Evolutionary conservation across 2,888 invertebrate genomes (phyloP), one percentile per base, ranked within the genome.

Genomic region (Epistrophe grossulariae): DNA sequence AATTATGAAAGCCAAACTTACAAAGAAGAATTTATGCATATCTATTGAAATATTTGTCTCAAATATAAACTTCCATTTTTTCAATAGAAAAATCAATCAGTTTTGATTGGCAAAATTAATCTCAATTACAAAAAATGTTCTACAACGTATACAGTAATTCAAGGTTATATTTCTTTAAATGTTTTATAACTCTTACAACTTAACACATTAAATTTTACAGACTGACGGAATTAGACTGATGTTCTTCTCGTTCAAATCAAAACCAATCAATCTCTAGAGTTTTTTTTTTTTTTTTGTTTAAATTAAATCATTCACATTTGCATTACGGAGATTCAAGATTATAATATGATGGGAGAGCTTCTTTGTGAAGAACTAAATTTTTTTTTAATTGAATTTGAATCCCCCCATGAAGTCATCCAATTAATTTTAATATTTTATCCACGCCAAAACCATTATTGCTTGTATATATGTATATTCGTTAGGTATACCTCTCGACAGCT

Each of bases 381-480:
- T 76, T 70, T 59, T 80, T 70, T 52, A 76, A n/a, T n/a, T n/a
- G n/a, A n/a, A n/a, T n/a, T 60, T 80, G 72, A 70, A 84, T 77
- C 81, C 15, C 43, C 15, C 7, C 31, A 5, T 31, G 28, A n/a
- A 80, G 17, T 48, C 62, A 60, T 82, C 82, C 85, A 85, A 85
- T 82, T 85, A 85, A 81, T 72, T 80, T 85, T 82, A 71, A 78
- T 74, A 82, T 82, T 81, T 62, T 71, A 31, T 62, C 68, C 43
- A 57, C 15, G 31, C 31, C 66, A 74, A 59, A 38, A 52, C n/a
- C 17, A 60, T 48, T 40, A 48, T 45, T n/a, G 15, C n/a, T n/a
- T n/a, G n/a, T n/a, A n/a, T n/a, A n/a, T n/a, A n/a, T n/a, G n/a
- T n/a, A n/a, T n/a, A n/a, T n/a, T n/a, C n/a, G 45, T 57, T 11